Evolutionary conservation across 2,797 vertebrate genomes (phyloP).

Genomic region (Bradypus variegatus): DNA sequence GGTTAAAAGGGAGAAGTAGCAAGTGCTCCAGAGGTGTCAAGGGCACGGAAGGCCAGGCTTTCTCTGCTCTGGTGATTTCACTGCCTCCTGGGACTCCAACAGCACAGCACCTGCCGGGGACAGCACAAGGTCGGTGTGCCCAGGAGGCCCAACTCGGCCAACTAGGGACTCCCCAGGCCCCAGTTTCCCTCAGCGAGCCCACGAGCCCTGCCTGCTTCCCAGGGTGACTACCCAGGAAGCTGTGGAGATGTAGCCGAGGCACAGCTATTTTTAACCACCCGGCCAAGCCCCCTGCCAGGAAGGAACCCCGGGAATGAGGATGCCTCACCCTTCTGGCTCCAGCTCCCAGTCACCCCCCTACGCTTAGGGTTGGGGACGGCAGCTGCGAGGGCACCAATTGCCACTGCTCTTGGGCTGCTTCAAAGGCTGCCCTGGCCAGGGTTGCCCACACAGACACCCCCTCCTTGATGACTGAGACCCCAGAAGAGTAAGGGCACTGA

Average conservation of each 20-base stretch:
- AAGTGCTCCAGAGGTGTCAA: background rate
- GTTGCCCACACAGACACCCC: background rate
- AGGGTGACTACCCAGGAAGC: background rate
- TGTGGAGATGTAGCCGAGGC: background rate
- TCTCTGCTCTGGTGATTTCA: background rate
- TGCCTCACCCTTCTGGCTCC: background rate
- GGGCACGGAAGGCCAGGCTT: rapidly evolving
- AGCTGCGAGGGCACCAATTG: background rate
- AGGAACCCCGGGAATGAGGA: slow-evolving; percentile 15
- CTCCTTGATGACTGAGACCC: background rate
- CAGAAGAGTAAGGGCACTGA: background rate
- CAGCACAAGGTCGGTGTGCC: background rate
- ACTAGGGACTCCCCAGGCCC: background rate
- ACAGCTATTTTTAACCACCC: slow-evolving; percentile 26
- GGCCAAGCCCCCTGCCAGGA: background rate
- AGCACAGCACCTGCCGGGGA: background rate
- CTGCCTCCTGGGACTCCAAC: background rate
- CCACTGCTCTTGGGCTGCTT: background rate
- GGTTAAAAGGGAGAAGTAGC: background rate
- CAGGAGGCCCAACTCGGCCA: background rate
- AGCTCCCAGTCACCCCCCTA: background rate
- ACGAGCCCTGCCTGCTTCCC: background rate
- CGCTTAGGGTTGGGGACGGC: no score
- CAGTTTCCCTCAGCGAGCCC: background rate
- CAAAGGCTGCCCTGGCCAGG: background rate